Evolutionary conservation across 1,140 invertebrate genomes (phyloP).

Genomic region (Steinernema feltiae): DNA sequence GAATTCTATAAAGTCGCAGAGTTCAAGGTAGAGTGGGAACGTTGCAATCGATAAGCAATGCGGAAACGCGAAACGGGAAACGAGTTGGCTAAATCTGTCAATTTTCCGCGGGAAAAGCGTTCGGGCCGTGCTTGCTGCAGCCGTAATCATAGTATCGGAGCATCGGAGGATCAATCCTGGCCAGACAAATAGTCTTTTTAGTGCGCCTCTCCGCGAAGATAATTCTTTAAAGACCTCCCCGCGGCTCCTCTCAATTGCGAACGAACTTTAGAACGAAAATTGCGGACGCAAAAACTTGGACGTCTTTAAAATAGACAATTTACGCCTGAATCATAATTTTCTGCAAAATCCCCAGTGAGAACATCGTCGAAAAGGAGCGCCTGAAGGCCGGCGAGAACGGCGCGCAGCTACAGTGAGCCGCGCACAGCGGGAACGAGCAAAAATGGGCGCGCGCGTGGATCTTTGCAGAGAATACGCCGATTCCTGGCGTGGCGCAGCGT

Average conservation of each 20-base stretch:
- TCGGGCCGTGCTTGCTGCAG: no score
- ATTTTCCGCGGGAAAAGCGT: no score
- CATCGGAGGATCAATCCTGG: neutral
- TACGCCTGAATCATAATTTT: neutral
- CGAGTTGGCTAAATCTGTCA: no score
- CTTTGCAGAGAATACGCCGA: neutral
- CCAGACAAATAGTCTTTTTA: neutral
- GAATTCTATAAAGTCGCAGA: no score
- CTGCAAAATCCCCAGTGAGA: neutral
- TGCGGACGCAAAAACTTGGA: neutral
- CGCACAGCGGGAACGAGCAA: no score
- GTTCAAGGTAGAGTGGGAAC: no score
- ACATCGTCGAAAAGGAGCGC: neutral
- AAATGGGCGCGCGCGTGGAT: no score
- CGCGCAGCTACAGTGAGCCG: no score
- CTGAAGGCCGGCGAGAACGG: no score
- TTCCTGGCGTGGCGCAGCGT: neutral
- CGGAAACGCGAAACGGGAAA: no score
- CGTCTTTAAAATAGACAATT: neutral
- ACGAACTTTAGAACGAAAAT: slow-evolving; percentile 1
- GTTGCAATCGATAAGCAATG: no score
- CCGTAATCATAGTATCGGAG: neutral
- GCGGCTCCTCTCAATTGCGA: neutral
- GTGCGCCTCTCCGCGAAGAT: neutral
- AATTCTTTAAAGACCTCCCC: neutral